phyloP scores from a whole-genome alignment of 1,140 invertebrate species.

The Dendroctonus ponderosae region DNA sequence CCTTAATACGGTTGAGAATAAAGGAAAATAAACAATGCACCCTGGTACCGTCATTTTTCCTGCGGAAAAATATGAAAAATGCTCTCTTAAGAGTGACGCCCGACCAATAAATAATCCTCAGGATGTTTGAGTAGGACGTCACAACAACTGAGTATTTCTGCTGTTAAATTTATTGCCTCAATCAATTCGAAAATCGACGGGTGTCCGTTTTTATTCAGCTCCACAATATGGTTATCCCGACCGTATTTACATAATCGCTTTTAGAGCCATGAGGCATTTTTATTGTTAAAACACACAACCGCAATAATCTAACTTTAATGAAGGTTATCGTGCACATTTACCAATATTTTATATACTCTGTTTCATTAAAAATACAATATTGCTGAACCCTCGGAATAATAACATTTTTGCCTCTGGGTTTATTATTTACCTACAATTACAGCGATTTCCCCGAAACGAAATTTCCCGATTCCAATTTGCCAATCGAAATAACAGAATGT shows the following conservation, averaged over 20 bases:
- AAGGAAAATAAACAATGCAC: too few relatives aligned
- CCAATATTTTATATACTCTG: too few relatives aligned
- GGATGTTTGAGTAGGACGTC: constrained; percentile 7
- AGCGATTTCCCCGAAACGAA: too few relatives aligned
- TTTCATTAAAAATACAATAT: too few relatives aligned
- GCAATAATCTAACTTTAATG: constrained; percentile 1
- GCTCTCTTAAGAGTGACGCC: constrained; percentile 4
- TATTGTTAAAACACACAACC: not conserved
- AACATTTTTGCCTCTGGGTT: too few relatives aligned
- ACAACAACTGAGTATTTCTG: constrained; percentile 20
- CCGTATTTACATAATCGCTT: constrained; percentile 15
- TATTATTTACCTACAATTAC: too few relatives aligned
- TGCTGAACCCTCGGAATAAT: too few relatives aligned
- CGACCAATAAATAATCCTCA: constrained; percentile 4
- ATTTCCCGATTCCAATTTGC: not conserved
- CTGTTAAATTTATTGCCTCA: constrained; percentile 21
- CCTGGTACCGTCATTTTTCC: too few relatives aligned
- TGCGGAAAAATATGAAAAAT: constrained; percentile 5
- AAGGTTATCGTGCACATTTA: too few relatives aligned
- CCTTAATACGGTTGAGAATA: too few relatives aligned
- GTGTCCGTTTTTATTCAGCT: constrained; percentile 22
- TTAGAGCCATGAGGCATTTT: constrained; percentile 9
- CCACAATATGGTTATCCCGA: constrained; percentile 13
- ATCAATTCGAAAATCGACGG: constrained; percentile 21
- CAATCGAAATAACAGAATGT: constrained; percentile 4